These are phyloP conservation scores for Ciona savignyi DNA, from an alignment of 23 tunicate genomes.

Conservation along the genomic window DNA sequence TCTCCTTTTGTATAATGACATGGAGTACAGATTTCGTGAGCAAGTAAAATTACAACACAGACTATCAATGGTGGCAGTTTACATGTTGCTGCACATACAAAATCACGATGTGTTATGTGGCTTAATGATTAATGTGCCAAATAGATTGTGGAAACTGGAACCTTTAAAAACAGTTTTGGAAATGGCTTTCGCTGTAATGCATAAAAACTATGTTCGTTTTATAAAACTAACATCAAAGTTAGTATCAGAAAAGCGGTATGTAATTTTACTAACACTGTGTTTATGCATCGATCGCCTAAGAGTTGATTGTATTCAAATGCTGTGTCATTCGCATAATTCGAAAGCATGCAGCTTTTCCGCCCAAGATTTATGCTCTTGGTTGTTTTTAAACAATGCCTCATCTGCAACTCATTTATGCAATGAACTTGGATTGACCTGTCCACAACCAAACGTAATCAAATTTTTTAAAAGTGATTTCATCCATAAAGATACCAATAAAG, in stretches of 20 bases:
- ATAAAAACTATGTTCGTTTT: constrained; percentile 36
- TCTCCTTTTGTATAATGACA: constrained; percentile 9
- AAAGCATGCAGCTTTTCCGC: constrained; percentile 28
- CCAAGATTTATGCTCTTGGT: constrained; percentile 36
- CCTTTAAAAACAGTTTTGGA: constrained; percentile 11
- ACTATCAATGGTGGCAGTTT: constrained; percentile 18
- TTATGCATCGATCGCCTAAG: constrained; percentile 8
- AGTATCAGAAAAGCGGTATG: neutral
- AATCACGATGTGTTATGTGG: constrained; percentile 7
- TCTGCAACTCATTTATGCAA: constrained; percentile 9
- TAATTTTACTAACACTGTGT: constrained; percentile 8
- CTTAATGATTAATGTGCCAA: constrained; percentile 22
- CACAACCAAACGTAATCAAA: neutral
- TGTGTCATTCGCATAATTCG: constrained; percentile 67
- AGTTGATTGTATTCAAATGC: constrained; percentile 11
- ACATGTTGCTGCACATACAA: constrained; percentile 24
- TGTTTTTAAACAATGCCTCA: constrained; percentile 11
- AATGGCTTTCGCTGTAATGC: constrained; percentile 11
- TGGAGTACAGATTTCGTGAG: neutral
- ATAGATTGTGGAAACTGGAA: constrained; percentile 2
- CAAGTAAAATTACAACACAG: neutral
- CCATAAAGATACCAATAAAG: neutral
- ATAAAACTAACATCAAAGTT: constrained; percentile 4
- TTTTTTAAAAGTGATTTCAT: constrained; percentile 23
- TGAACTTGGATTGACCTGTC: constrained; percentile 6